These are phyloP conservation scores for Benthochromis sp. DNA, from an alignment of 2,113 vertebrate species.

Conservation along the genomic window DNA sequence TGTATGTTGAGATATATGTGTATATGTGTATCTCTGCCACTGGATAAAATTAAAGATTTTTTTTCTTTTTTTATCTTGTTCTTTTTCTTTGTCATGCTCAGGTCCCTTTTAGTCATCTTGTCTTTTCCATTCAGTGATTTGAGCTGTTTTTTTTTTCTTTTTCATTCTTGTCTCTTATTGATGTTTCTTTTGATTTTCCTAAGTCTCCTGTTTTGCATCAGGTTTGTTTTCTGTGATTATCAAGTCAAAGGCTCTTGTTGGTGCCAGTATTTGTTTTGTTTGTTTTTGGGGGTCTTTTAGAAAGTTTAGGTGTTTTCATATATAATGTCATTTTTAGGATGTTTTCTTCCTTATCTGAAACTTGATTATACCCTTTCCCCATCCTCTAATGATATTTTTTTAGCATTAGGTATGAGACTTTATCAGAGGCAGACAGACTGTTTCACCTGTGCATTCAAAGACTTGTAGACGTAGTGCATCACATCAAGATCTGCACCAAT, in stretches of 20 bases:
- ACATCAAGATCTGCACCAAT: not conserved
- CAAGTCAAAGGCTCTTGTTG: not conserved
- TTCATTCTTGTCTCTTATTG: not conserved
- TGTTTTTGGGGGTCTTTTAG: not conserved
- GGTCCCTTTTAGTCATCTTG: not conserved
- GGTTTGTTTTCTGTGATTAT: not conserved
- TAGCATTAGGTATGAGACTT: not conserved
- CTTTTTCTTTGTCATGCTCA: not conserved
- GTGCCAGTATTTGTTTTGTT: not conserved
- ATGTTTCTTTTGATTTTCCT: not conserved
- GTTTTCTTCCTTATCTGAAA: not conserved
- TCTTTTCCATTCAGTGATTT: not conserved
- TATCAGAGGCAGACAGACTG: not conserved
- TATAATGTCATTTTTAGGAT: accelerated
- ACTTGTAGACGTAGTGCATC: not conserved
- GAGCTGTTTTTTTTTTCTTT: accelerated
- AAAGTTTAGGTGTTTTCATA: not conserved
- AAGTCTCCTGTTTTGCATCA: not conserved
- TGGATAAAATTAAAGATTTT: not conserved
- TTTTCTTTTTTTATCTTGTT: not conserved
- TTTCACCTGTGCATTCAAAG: not conserved
- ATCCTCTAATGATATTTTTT: not conserved
- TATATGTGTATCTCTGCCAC: not conserved
- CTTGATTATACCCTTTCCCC: not conserved
- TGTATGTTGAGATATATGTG: too few species aligned